Evolutionary conservation across 1,140 invertebrate genomes (phyloP).

Genomic region (Cydia amplana): DNA sequence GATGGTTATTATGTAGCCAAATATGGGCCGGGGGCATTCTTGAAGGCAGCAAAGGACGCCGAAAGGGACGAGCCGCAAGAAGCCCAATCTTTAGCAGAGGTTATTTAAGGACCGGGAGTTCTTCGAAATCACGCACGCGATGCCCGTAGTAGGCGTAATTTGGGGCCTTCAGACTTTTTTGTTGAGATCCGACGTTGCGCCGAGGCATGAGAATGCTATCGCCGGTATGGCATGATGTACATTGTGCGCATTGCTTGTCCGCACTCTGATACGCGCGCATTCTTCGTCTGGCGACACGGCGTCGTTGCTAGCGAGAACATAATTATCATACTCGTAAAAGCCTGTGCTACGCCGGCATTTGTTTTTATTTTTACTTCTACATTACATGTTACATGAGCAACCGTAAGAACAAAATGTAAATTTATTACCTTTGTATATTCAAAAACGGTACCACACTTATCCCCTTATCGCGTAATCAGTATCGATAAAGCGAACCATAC

Average conservation of each 20-base stretch:
- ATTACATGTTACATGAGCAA: not conserved
- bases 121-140: constrained; percentile 69
- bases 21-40: constrained; percentile 67
- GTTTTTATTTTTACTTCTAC: constrained; percentile 10
- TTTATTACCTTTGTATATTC: constrained; percentile 38
- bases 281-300: constrained; percentile 19
- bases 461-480: constrained; percentile 48
- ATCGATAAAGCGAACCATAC: constrained; percentile 50
- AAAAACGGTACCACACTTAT: constrained; percentile 47
- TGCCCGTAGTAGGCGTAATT: constrained; percentile 58
- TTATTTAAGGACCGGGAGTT: constrained; percentile 69
- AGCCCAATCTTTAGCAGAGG: constrained; percentile 50
- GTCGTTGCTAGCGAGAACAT: not conserved
- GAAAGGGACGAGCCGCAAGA: constrained; percentile 68
- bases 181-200: not conserved
- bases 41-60: constrained; percentile 68
- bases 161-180: constrained; percentile 52
- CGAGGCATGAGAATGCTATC: constrained; percentile 14
- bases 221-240: constrained; percentile 10
- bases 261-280: not conserved
- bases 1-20: constrained; percentile 68
- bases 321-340: constrained; percentile 22
- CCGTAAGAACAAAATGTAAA: constrained; percentile 12
- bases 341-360: not conserved
- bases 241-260: constrained; percentile 21